Evolutionary conservation across 2,113 vertebrate genomes (phyloP), one percentile per base, ranked within the genome.

Genomic region (Eurypyga helias): DNA sequence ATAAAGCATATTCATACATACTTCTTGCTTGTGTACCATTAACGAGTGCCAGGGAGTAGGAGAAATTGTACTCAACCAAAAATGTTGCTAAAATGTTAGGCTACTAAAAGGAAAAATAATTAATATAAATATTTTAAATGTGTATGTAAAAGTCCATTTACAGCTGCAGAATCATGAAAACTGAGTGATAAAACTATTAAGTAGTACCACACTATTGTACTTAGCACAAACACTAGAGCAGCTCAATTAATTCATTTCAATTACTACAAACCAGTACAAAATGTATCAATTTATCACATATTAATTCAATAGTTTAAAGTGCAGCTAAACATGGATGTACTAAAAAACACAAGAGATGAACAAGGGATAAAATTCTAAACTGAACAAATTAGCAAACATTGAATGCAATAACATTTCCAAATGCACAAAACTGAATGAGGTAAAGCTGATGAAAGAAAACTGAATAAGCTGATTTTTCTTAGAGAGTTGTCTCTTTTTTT

Each of bases 241-340:
- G 36, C 45, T 95, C 66, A 89, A 90, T 93, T 91, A 93, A 89
- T 66, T 87, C 33, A 41, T 57, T 91, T 93, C 95, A 94, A 96
- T 95, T 95, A 95, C 66, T 73, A 34, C 61, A 94, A 91, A 83
- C 58, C 55, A 73, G 36, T 28, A 75, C n/a, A 81, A 84, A 94
- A 89, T 65, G 7, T 76, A 88, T 29, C 79, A 14, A 87, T 89
- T 95, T 90, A 58, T 61, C 31, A 80, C 12, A 5, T 49, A 90
- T 65, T 90, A 97, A 84, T 41, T 55, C 62, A 75, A 62, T 48
- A 92, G 46, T 25, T 89, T 75, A 45, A 93, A 89, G 70, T 18
- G 11, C 80, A 91, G 66, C 34, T 92, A 95, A 95, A 87, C 55
- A 67, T 1, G 36, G 89, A 85, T 76, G 69, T 60, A 93, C 48